These are phyloP conservation scores for Crenuchus spilurus DNA, from an alignment of 2,797 vertebrate genomes.

Conservation along the genomic window DNA sequence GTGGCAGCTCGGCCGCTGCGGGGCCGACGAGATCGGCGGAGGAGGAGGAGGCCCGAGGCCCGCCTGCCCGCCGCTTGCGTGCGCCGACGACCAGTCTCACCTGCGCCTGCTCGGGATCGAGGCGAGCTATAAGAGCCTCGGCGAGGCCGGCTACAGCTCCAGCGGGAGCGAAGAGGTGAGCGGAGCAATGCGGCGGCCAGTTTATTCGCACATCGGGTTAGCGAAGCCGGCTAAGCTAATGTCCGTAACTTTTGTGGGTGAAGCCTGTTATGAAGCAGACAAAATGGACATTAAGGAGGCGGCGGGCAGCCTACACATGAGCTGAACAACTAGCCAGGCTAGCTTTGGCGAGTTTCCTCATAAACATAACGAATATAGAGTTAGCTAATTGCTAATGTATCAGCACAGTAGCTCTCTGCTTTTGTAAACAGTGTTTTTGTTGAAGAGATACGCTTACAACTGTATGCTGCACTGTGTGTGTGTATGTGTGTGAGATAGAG, in stretches of 20 bases:
- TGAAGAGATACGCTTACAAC: conserved; percentile 16
- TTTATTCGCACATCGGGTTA: no score
- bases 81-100: conserved; percentile 87
- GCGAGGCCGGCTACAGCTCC: conserved; percentile 84
- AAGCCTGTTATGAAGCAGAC: neutral
- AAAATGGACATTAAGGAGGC: conserved; percentile 39
- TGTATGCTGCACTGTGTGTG: conserved; percentile 27
- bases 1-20: conserved; percentile 80
- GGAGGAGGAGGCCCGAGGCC: conserved; percentile 79
- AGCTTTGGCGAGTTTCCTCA: no score
- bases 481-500: conserved; percentile 46
- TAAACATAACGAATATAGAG: no score
- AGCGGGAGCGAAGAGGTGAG: conserved; percentile 87
- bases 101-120: conserved; percentile 86
- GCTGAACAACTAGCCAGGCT: no score
- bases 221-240: no score
- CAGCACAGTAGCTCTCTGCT: neutral
- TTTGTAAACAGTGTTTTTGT: conserved; percentile 37
- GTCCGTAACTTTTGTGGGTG: conserved; percentile 12
- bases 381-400: no score
- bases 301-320: no score
- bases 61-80: conserved; percentile 77
- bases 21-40: conserved; percentile 73
- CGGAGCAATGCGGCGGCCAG: no score
- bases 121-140: conserved; percentile 85